Percentiles rank a stretch among this genome's conserved stretches.
Conservation (phyloP, 2,113 vertebrate species). For the Chelonoidis abingdonii region DNA sequence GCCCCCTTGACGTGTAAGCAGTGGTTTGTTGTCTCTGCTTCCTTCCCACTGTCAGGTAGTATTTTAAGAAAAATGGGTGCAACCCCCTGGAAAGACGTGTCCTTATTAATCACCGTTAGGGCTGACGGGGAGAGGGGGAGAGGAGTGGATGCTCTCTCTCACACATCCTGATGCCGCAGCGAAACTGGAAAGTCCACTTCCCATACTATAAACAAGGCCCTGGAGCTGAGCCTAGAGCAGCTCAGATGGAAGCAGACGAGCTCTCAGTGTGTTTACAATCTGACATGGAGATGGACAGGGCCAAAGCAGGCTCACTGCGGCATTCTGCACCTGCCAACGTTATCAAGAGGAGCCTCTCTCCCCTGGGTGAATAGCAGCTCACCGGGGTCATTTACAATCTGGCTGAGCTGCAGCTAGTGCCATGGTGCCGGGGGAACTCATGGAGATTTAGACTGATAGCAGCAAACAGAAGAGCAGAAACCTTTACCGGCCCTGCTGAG, state of each 20-base stretch:
- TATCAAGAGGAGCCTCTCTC: background rate
- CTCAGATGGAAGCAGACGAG: background rate
- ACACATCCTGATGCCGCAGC: background rate
- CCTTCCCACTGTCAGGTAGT: constrained; percentile 16
- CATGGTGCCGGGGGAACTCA: background rate
- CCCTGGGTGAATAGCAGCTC: background rate
- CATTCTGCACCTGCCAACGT: background rate
- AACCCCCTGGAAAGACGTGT: constrained; percentile 20
- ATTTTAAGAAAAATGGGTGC: constrained; percentile 62
- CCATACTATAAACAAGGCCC: constrained; percentile 48
- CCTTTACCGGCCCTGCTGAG: background rate
- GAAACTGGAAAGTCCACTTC: constrained; percentile 59
- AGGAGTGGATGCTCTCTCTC: background rate
- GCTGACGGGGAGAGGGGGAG: background rate
- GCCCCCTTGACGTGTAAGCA: background rate
- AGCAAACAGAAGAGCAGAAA: background rate
- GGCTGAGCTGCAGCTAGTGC: background rate
- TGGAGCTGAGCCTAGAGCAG: background rate
- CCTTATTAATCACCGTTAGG: constrained; percentile 68
- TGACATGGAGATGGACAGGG: background rate
- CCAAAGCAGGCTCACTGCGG: background rate
- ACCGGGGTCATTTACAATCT: background rate
- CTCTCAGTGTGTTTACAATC: constrained; percentile 20
- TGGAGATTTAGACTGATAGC: background rate
- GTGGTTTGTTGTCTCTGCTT: constrained; percentile 27